phyloP scores from a whole-genome alignment of 2,888 invertebrate species.

The Napeogenes inachia region DNA sequence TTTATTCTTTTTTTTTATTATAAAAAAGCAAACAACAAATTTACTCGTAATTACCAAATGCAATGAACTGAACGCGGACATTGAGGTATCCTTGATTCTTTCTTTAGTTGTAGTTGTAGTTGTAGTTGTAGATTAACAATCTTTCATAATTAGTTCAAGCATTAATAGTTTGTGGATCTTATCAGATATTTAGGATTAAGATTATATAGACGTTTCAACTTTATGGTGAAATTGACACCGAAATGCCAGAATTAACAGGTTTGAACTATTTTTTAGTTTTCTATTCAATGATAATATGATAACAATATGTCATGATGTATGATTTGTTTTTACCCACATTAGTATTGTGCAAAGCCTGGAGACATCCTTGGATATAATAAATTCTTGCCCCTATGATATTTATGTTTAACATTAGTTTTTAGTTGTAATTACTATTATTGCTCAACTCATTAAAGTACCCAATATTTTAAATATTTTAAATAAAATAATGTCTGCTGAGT shows the following conservation, averaged over 20 bases:
- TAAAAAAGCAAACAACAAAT: constrained; percentile 22
- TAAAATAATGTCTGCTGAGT: too few relatives aligned
- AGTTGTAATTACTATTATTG: neutral
- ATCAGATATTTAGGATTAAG: constrained; percentile 7
- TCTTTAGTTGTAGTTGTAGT: constrained; percentile 17
- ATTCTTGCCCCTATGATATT: constrained; percentile 20
- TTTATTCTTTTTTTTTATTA: constrained; percentile 1
- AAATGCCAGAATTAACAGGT: too few relatives aligned
- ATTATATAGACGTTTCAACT: neutral
- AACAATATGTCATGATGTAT: neutral
- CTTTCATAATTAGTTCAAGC: neutral
- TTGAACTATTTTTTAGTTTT: too few relatives aligned
- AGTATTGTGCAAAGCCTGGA: neutral
- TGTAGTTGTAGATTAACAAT: constrained; percentile 7
- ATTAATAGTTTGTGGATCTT: neutral
- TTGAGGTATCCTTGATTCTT: constrained; percentile 18
- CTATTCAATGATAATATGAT: too few relatives aligned
- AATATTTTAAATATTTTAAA: neutral
- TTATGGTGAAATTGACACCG: neutral
- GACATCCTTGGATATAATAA: constrained; percentile 8
- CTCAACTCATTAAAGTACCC: neutral
- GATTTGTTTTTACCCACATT: neutral
- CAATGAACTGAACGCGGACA: constrained; percentile 28
- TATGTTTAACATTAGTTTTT: neutral
- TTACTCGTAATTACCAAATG: constrained; percentile 16